A percentile compares a stretch with the other conserved stretches of the same genome.
Conservation (phyloP, 2,113 vertebrate genomes). For the Genyomyrus donnyi region DNA sequence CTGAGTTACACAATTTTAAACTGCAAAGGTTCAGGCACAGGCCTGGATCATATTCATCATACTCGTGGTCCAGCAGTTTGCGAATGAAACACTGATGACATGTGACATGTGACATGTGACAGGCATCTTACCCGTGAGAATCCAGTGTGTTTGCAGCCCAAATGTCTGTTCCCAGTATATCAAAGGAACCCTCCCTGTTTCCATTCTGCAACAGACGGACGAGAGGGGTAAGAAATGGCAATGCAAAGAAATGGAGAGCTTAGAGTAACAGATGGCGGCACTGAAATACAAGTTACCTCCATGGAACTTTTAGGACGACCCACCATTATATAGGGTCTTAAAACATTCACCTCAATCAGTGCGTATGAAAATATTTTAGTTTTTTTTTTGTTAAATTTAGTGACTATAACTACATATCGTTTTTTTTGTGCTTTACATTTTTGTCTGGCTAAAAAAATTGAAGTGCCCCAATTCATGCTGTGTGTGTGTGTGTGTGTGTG, state of each 20-base stretch:
- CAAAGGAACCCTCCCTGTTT: constrained; percentile 77
- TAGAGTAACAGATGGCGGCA: neutral
- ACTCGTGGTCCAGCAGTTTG: neutral
- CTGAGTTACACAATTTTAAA: neutral
- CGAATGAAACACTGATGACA: neutral
- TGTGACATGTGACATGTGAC: neutral
- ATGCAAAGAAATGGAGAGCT: neutral
- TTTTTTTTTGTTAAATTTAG: neutral
- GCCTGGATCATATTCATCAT: neutral
- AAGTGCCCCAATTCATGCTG: too few relatives aligned
- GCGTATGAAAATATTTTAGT: neutral
- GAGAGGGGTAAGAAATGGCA: neutral
- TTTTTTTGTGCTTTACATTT: too few relatives aligned
- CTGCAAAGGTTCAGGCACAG: neutral
- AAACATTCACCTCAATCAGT: neutral
- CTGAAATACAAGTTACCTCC: neutral
- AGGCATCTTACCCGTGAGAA: constrained; percentile 71
- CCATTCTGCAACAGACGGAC: constrained; percentile 70
- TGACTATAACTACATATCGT: neutral
- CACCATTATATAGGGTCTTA: neutral
- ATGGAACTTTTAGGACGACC: neutral
- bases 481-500: too few relatives aligned
- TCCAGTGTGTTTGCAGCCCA: constrained; percentile 96
- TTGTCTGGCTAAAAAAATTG: too few relatives aligned
- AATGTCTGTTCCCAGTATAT: constrained; percentile 94